Evolutionary conservation across 2,888 invertebrate genomes (phyloP), one percentile per base, ranked within the genome.

Genomic region (Spisula solida): DNA sequence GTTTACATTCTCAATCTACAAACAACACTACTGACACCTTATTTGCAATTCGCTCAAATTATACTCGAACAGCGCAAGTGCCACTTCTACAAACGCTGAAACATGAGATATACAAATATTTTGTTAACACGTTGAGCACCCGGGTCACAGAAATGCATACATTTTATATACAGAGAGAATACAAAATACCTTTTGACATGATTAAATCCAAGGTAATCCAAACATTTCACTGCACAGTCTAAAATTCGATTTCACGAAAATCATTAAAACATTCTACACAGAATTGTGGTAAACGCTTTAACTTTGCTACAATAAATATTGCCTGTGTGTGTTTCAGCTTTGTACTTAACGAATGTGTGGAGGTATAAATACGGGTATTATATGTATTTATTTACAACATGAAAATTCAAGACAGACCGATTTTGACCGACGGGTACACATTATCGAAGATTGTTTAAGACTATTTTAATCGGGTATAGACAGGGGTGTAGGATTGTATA

Each of bases 351-450:
- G 31, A 34, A 75, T 75, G 14, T 75, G 34, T 75, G 8, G 12
- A 75, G 29, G 75, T 75, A 75, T 41, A 41, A 5, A 41, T 41
- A 41, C 41, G 16, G 18, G 75, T 25, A n/a, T n/a, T n/a, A n/a
- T n/a, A 31, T 34, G 79, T 79, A 75, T 85, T 79, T 85, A 85
- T 85, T 85, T 85, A 85, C 85, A 56, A 55, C 29, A 55, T 79
- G 55, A 79, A 56, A 51, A 41, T 47, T 79, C 51, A 29, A 41
- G 75, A 51, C 75, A 75, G 75, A 34, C 75, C 51, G 66, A 75
- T 70, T 83, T 48, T 47, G 83, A 70, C 83, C 75, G 29, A 75
- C 20, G 82, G 75, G 51, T 51, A 75, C 31, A 29, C 48, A 48
- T 34, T 85, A 85, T 41, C 29, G 79, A 56, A 55, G 66, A 48